Conservation (phyloP, 2,113 vertebrate genomes). For the Accipiter virgatus region DNA sequence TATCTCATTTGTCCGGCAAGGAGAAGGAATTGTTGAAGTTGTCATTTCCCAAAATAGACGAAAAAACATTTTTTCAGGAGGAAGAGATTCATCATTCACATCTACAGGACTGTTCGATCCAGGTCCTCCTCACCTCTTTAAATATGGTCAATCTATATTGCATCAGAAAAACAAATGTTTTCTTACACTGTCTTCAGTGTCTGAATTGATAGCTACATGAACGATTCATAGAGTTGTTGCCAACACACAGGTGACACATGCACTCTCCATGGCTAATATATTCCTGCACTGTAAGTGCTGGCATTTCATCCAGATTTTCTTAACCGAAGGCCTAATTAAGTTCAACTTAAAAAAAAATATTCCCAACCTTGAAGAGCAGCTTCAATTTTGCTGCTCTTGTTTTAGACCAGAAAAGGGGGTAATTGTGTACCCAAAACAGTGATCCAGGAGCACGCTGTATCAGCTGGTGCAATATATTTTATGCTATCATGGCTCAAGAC, state of each 20-base stretch:
- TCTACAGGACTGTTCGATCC: background rate
- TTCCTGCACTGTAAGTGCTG: background rate
- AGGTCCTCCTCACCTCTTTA: background rate
- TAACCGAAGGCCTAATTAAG: background rate
- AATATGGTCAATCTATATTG: background rate
- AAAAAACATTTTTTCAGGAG: background rate
- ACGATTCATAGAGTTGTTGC: fast-evolving
- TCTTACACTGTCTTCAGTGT: background rate
- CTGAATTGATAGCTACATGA: background rate
- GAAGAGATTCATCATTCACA: background rate
- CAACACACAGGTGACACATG: fast-evolving
- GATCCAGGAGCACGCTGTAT: fast-evolving
- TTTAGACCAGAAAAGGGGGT: background rate
- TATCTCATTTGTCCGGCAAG: background rate
- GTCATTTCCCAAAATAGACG: background rate
- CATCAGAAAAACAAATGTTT: background rate
- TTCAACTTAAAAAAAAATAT: background rate
- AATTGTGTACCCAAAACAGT: background rate
- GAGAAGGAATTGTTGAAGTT: background rate
- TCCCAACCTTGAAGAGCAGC: background rate
- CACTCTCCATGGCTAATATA: background rate
- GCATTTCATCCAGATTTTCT: background rate
- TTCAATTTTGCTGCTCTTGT: background rate
- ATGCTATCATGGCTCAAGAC: background rate
- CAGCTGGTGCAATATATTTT: background rate